phyloP scores from a whole-genome alignment of 2,113 vertebrate species.

The Aramus guarauna region DNA sequence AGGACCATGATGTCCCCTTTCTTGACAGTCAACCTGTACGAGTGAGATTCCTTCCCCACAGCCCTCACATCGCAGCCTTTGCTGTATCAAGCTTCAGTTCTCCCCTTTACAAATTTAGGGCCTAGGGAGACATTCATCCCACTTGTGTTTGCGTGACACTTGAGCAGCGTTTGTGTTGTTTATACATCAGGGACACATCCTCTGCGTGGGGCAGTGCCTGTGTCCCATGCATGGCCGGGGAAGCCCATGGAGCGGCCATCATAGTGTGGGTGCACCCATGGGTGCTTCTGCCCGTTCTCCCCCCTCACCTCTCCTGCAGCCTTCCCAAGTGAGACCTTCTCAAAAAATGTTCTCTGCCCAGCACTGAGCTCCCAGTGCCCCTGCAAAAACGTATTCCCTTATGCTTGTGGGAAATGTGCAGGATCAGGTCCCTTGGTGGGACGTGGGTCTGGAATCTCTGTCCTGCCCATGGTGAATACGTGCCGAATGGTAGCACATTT shows the following conservation, averaged over 20 bases:
- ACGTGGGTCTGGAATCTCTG: neutral
- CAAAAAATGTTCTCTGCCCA: neutral
- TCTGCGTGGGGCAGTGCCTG: rapidly evolving
- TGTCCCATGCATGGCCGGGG: neutral
- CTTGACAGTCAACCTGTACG: neutral
- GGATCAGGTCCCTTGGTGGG: rapidly evolving
- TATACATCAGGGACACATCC: neutral
- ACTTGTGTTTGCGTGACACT: neutral
- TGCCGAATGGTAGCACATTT: neutral
- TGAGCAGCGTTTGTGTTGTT: neutral
- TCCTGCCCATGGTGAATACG: rapidly evolving
- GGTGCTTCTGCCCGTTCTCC: neutral
- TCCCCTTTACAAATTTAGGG: neutral
- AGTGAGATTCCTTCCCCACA: neutral
- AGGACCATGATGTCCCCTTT: neutral
- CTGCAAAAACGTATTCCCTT: neutral
- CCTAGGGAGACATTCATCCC: neutral
- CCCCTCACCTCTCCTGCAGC: neutral
- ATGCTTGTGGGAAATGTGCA: neutral
- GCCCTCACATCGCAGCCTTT: neutral
- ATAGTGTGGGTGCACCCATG: neutral
- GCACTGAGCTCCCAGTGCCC: neutral
- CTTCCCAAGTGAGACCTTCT: neutral
- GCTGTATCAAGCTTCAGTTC: neutral
- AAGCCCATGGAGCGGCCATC: neutral